Conservation (phyloP, 2,113 vertebrate species). For the Onychorhynchus coronatus region DNA sequence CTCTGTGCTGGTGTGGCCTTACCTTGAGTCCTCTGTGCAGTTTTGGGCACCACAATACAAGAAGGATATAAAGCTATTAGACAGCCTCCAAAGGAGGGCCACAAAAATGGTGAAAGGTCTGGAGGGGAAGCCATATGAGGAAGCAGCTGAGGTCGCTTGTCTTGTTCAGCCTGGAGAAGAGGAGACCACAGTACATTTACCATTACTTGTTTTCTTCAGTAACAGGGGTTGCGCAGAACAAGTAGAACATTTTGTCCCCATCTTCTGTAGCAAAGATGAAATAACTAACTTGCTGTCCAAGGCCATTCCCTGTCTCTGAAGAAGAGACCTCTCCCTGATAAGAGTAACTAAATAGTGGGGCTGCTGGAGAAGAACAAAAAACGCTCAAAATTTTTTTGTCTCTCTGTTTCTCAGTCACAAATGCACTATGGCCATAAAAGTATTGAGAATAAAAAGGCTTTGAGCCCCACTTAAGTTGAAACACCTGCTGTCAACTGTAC, state of each 20-base stretch:
- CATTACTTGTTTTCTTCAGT: background rate
- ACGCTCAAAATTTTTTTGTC: background rate
- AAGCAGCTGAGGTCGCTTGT: background rate
- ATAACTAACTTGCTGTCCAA: background rate
- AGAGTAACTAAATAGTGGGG: background rate
- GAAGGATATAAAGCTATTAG: background rate
- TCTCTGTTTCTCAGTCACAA: background rate
- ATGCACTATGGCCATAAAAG: background rate
- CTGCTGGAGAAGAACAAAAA: background rate
- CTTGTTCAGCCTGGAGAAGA: background rate
- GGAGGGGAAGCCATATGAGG: background rate
- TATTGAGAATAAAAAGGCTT: background rate
- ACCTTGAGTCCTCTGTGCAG: background rate
- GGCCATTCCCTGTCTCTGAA: background rate
- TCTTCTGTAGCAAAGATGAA: background rate
- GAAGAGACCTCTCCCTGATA: background rate
- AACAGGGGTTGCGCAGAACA: background rate
- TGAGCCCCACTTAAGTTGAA: background rate
- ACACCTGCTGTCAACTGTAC: background rate
- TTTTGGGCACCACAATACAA: background rate
- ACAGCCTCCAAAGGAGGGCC: background rate
- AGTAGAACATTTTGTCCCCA: background rate
- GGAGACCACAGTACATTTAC: background rate
- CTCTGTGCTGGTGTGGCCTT: background rate
- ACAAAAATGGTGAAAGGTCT: background rate